Base-by-base conservation (phyloP, 2,888 invertebrate species). In the Ormyrus thymus region DNA sequence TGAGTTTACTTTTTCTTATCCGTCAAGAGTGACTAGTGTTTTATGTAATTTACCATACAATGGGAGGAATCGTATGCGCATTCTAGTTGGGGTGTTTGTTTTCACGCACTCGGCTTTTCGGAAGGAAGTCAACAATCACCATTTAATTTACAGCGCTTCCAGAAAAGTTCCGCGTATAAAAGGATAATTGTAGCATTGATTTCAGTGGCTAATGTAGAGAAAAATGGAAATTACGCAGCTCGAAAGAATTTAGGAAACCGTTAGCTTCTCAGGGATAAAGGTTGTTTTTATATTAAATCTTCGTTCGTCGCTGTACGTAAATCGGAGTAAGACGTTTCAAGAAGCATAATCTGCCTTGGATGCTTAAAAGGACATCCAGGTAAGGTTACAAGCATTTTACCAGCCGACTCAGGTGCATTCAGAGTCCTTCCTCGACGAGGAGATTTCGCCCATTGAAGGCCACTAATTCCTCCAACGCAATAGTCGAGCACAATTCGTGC, bases 41-140 rank as follows among this genome's bases (percentile, higher is more conserved):
- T 73, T 73, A 50, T 50, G 10, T 7, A 48, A 9, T 58, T 69
- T 58, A 70, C 10, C 76, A 64, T 43, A 58, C 76, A 76, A 76
- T 76, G 15, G 66, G 11, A 7, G 7, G 15, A 43, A 15, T 48
- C 13, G 46, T 56, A 5, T 7, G 56, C 4, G 15, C 50, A 43
- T 68, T 75, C 46, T 55, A 29, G 11, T 48, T 11, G 29, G 11
- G 2, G 50, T 50, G 11, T 43, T 55, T 56, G 15, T 0, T 53
- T 55, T 43, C 29, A 50, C 9, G 7, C 70, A 6, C 51, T 46
- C 15, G 7, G 4, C n/a, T 74, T 13, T 56, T 74, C 11, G 1
- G 9, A 48, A 15, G 69, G 15, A 65, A 74, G 15, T 13, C 29
- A 29, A 29, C 48, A 55, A 69, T 69, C 43, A 46, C 10, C 7